These are phyloP conservation scores for Notothenia coriiceps DNA, from an alignment of 2,113 vertebrate genomes.

Conservation along the genomic window DNA sequence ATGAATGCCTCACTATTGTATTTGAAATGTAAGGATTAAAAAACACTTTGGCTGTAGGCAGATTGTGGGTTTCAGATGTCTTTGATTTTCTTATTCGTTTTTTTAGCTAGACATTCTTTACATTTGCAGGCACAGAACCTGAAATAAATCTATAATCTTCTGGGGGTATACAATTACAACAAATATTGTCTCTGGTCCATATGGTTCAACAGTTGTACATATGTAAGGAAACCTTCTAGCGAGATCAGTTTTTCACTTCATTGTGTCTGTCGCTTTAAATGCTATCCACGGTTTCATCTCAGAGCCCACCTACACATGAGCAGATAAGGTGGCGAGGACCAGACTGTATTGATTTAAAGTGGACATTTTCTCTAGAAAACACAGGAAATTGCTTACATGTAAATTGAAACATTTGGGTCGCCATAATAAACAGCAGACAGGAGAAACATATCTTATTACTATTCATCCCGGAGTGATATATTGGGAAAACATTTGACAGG, in stretches of 20 bases:
- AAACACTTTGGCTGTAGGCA: neutral
- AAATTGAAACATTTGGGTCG: conserved; percentile 31
- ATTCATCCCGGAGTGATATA: conserved; percentile 38
- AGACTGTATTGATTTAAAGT: conserved; percentile 37
- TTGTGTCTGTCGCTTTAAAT: conserved; percentile 33
- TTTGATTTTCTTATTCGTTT: neutral
- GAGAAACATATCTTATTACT: conserved; percentile 38
- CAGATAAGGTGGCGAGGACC: conserved; percentile 27
- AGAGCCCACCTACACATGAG: conserved; percentile 51
- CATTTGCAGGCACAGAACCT: neutral
- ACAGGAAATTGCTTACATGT: conserved; percentile 28
- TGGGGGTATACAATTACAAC: neutral
- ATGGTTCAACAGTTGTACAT: neutral
- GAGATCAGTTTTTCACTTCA: conserved; percentile 1
- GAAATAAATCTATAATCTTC: neutral
- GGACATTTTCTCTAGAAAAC: conserved; percentile 27
- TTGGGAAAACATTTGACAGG: conserved; percentile 23
- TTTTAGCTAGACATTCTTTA: neutral
- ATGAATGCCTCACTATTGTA: neutral
- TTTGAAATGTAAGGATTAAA: neutral
- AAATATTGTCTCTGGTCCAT: neutral
- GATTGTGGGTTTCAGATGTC: neutral
- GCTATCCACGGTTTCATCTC: conserved; percentile 22
- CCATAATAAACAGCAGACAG: conserved; percentile 21
- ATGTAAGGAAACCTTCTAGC: neutral